phyloP scores from a whole-genome alignment of 1,140 invertebrate genomes.

The Trichonephila clavata region DNA sequence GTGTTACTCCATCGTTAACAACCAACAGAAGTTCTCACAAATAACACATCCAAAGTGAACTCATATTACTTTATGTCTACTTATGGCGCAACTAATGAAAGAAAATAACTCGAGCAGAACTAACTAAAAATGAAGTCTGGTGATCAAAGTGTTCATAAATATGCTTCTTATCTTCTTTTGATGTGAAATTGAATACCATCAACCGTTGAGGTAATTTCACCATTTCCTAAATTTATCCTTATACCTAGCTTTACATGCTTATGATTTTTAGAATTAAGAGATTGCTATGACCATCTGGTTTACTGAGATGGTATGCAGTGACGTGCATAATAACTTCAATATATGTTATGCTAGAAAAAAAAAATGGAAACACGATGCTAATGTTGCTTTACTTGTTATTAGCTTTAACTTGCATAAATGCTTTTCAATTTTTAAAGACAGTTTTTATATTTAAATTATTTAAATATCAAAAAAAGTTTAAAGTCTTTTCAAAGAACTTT shows the following conservation, averaged over 20 bases:
- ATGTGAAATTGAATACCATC: slow-evolving; percentile 2
- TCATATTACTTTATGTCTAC: background rate
- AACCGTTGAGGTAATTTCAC: background rate
- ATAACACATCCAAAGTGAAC: no score
- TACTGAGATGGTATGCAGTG: background rate
- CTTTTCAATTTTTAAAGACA: background rate
- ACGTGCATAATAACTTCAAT: background rate
- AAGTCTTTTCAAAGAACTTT: no score
- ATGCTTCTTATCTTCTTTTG: slow-evolving; percentile 14
- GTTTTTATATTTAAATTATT: background rate
- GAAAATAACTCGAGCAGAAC: background rate
- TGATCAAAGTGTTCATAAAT: background rate
- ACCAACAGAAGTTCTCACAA: no score
- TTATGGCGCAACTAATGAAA: background rate
- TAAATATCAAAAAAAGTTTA: no score
- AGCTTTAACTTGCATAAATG: background rate
- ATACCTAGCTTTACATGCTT: background rate
- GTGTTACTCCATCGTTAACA: no score
- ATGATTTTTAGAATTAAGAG: background rate
- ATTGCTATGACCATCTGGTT: background rate
- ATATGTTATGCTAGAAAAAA: background rate
- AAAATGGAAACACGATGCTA: background rate
- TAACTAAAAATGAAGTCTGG: background rate
- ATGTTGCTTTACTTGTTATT: background rate
- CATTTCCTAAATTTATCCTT: background rate